phyloP scores from a whole-genome alignment of 2,888 invertebrate species.

The Thymelicus sylvestris region DNA sequence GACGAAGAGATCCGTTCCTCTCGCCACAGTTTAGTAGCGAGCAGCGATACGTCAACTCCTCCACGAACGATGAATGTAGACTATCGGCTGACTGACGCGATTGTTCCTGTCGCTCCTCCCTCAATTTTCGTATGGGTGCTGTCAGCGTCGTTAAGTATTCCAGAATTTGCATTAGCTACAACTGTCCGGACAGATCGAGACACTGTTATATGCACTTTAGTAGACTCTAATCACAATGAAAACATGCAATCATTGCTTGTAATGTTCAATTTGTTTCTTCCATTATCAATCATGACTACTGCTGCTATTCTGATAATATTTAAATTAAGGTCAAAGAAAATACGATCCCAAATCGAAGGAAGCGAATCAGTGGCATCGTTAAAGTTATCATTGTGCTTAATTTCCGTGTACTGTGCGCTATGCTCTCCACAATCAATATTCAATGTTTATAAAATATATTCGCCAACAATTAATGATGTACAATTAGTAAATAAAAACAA shows the following conservation, averaged over 20 bases:
- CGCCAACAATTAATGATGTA: conserved; percentile 52
- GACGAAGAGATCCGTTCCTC: conserved; percentile 78
- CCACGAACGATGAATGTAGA: conserved; percentile 83
- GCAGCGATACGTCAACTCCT: conserved; percentile 75
- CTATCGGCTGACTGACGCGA: conserved; percentile 73
- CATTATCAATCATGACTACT: conserved; percentile 62
- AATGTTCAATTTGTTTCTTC: conserved; percentile 71
- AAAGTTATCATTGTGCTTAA: conserved; percentile 70
- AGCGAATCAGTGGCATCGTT: conserved; percentile 63
- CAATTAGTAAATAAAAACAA: conserved; percentile 51
- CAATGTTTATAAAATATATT: conserved; percentile 62
- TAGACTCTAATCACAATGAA: conserved; percentile 77
- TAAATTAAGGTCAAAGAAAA: conserved; percentile 63
- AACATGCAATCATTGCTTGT: conserved; percentile 72
- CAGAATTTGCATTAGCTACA: conserved; percentile 83
- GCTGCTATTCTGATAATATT: conserved; percentile 59
- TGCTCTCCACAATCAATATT: conserved; percentile 69
- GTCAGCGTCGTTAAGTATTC: conserved; percentile 84
- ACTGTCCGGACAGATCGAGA: conserved; percentile 68
- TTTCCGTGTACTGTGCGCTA: conserved; percentile 61
- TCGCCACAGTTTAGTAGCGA: conserved; percentile 77
- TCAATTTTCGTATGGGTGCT: conserved; percentile 85
- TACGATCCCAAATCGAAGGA: conserved; percentile 51
- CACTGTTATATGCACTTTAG: conserved; percentile 75
- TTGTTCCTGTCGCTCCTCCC: conserved; percentile 80